Percentiles rank a stretch among this genome's conserved stretches.
These are phyloP conservation scores for Mixornis gularis DNA, from an alignment of 2,113 vertebrate species.

Conservation along the genomic window DNA sequence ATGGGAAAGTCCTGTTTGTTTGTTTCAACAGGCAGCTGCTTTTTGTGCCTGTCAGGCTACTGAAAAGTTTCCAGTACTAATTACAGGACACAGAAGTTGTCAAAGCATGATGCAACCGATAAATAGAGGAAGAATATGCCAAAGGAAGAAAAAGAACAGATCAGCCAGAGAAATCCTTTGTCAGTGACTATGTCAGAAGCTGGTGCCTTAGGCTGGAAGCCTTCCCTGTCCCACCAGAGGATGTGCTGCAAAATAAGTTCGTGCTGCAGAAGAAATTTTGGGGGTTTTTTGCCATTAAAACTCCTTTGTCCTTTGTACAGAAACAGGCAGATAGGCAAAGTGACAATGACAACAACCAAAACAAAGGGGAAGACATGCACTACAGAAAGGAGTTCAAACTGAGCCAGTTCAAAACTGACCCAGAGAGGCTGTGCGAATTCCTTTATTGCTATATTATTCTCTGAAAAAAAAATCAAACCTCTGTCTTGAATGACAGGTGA, in stretches of 20 bases:
- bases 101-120: conserved; percentile 17
- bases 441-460: background rate
- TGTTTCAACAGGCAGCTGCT: background rate
- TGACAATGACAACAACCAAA: background rate
- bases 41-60: background rate
- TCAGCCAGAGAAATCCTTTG: background rate
- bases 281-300: background rate
- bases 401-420: background rate
- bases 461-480: background rate
- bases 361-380: background rate
- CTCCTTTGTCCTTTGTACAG: background rate
- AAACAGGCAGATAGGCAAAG: background rate
- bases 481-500: background rate
- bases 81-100: background rate
- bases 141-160: background rate
- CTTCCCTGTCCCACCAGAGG: background rate
- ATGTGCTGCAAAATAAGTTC: background rate
- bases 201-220: background rate
- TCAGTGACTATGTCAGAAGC: background rate
- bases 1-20: background rate
- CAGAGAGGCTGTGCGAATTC: background rate
- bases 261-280: background rate
- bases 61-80: conserved; percentile 35
- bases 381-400: background rate
- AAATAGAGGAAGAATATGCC: background rate